Evolutionary conservation across 2,888 invertebrate genomes (phyloP), one percentile per base, ranked within the genome.

Genomic region (Nomada fabriciana): DNA sequence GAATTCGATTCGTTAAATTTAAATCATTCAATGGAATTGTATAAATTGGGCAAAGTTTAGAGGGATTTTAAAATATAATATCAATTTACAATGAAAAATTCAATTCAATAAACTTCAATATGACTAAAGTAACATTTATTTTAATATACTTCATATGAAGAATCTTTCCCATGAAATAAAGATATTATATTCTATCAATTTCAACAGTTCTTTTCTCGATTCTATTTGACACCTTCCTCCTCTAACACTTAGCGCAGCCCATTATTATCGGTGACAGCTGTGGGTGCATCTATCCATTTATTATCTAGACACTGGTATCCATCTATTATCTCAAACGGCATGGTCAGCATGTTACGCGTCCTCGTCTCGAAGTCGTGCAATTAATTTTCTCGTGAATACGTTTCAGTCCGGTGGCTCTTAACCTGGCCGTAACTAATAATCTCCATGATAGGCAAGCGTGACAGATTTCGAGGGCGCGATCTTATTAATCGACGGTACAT

Each of bases 371-470:
- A 76, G 84, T 79, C 71, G 53, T 29, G 88, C 86, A 89, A 89
- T 90, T 91, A 89, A 91, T 89, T 90, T 86, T 82, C 84, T 81
- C 75, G 72, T 80, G 84, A 86, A 77, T 82, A 73, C 67, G 80
- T 86, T 86, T 74, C 69, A 73, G 75, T 73, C 69, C 60, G 74
- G 67, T 55, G 73, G 55, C 69, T 76, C 64, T 80, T 76, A 81
- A 57, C 47, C 53, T 72, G 64, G 42, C 15, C 71, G 53, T 72
- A 72, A 73, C 61, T 81, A 80, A 79, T 76, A 69, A 79, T 63
- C 63, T 63, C 47, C 59, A 42, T 36, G 43, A 69, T 43, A 25
- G 47, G 71, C 52, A 52, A 9, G 13, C 18, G 29, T 57, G 42
- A 57, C 47, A 68, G 55, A 70, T 61, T 69, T 69, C 23, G 57